Base-by-base conservation (phyloP, 2,888 invertebrate genomes). In the Lasioglossum malachurum region DNA sequence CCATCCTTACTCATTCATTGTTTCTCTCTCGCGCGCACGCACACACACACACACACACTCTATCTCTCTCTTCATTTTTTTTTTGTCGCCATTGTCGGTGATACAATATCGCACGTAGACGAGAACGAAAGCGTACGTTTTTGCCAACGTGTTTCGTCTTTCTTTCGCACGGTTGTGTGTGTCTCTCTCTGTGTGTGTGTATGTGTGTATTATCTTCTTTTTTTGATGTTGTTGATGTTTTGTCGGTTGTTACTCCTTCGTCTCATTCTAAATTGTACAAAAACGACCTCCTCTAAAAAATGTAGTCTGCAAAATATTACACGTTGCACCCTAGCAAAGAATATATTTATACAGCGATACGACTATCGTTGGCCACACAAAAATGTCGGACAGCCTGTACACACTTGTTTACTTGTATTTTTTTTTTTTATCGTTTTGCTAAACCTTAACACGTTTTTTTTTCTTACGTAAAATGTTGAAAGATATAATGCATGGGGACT, bases 311-410 rank as follows among this genome's bases (percentile, higher is more conserved):
- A 85, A 89, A 89, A 89, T 49, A 74, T 89, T 89, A 85, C 76
- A 74, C 84, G 82, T 83, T 84, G 80, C 81, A 84, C 84, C 78
- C 76, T 78, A 85, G 83, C 67, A 77, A 82, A 74, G 77, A 78
- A 72, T 49, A 72, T 81, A 78, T 74, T 16, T 69, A 83, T 57
- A 84, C 77, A 86, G 88, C 90, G 88, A 91, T 90, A 89, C 90
- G 91, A 93, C 86, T 90, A 91, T 93, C 92, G 92, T 91, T 92
- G 93, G 92, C 93, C 93, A 93, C 92, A 90, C 92, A 90, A 90
- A 57, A 90, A 76, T 75, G 78, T 92, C 92, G 91, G 93, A 93
- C 93, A 92, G 92, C 92, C 94, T 94, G 93, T 94, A 94, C 93
- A 94, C 93, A 94, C 91, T 92, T 89, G 71, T 41, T 38, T 35